Evolutionary conservation across 2,113 vertebrate genomes (phyloP).

Genomic region (Ochotona curzoniae): DNA sequence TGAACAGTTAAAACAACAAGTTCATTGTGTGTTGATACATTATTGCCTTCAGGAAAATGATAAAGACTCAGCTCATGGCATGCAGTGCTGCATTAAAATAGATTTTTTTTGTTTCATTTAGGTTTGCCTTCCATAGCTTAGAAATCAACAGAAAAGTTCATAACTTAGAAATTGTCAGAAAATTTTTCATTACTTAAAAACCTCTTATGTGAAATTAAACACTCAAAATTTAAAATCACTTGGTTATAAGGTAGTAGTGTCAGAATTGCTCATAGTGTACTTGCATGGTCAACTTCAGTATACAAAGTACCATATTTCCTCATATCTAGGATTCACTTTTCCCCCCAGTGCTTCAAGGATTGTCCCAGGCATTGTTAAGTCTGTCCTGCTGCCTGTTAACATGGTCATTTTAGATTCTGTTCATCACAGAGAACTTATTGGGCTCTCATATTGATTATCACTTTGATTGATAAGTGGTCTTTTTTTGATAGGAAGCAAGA

Average conservation of each 20-base stretch:
- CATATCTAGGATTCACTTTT: neutral
- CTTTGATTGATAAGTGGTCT: neutral
- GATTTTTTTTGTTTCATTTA: neutral
- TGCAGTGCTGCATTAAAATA: neutral
- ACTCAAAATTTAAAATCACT: conserved; percentile 20
- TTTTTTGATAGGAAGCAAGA: neutral
- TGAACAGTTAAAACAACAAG: conserved; percentile 43
- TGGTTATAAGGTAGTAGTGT: conserved; percentile 3
- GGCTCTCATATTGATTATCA: neutral
- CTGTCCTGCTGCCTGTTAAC: neutral
- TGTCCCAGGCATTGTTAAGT: neutral
- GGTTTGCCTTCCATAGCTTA: conserved; percentile 42
- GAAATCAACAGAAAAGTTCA: neutral
- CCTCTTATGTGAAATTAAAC: conserved; percentile 44
- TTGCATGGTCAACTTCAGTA: neutral
- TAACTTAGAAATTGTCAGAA: too few species aligned
- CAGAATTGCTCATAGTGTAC: neutral
- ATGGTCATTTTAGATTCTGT: neutral
- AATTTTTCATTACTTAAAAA: neutral
- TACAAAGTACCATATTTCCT: neutral
- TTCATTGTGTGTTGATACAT: conserved; percentile 4
- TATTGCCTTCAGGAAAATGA: conserved; percentile 4
- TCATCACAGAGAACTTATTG: neutral
- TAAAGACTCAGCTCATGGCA: neutral
- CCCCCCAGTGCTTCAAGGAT: neutral